Evolutionary conservation across 2,113 vertebrate genomes (phyloP).

Genomic region (Ophthalmolycus amberensis): DNA sequence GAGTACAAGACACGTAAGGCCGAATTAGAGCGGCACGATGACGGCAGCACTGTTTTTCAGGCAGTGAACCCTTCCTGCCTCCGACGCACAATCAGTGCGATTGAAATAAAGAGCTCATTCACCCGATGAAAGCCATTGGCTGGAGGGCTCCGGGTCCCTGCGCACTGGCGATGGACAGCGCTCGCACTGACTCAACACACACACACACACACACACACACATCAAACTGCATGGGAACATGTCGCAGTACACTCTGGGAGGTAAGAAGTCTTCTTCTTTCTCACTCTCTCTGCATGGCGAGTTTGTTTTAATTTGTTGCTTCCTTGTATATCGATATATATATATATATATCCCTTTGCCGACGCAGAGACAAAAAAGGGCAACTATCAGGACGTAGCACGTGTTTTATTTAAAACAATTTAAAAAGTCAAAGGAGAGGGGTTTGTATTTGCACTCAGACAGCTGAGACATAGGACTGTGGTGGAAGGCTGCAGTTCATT

Average conservation of each 20-base stretch:
- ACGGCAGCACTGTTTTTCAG: background rate
- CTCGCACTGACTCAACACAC: conserved; percentile 37
- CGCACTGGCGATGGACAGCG: conserved; percentile 29
- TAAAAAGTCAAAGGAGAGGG: background rate
- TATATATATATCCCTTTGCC: no score
- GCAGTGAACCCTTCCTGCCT: conserved; percentile 15
- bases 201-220: conserved; percentile 1
- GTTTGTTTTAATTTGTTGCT: background rate
- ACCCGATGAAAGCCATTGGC: conserved; percentile 24
- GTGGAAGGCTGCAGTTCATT: background rate
- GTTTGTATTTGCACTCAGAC: background rate
- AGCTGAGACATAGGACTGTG: background rate
- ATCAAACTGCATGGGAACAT: conserved; percentile 48
- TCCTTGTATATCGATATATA: background rate
- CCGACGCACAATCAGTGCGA: conserved; percentile 5
- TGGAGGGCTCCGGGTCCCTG: conserved; percentile 48
- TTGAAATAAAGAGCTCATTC: conserved; percentile 31
- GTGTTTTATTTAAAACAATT: background rate
- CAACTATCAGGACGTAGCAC: background rate
- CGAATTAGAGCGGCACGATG: background rate
- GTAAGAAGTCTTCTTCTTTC: conserved; percentile 49
- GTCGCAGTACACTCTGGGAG: conserved; percentile 71
- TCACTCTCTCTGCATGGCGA: background rate
- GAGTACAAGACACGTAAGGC: background rate
- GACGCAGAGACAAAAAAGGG: background rate